Base-by-base conservation (phyloP, 1,140 invertebrate genomes). In the Micrasema minimum region DNA sequence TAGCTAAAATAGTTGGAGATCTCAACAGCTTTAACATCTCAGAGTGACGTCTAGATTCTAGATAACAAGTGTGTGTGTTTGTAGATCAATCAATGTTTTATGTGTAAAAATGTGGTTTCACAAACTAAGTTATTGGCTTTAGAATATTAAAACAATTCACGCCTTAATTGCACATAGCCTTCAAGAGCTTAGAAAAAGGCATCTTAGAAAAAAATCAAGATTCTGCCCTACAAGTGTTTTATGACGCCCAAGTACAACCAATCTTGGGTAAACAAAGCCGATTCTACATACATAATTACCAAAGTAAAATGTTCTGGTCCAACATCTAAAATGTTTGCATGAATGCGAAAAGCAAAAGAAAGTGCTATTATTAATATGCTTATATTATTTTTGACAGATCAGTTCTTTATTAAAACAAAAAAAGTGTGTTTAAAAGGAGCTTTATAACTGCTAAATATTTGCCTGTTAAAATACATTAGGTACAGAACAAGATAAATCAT, bases 1-100 rank as follows among this genome's bases (percentile, higher is more conserved):
- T 62, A 38, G 11, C 6, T 59, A 59, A 20, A 23, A 57, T 16
- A 57, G 26, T 38, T 57, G 31, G n/a, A 16, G 14, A 37, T 37
- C n/a, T 18, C 20, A 22, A 62, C 38, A 43, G 11, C 18, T 38
- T 18, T 9, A 64, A 43, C 16, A 9, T 51, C 26, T 22, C 50
- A 18, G 18, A 3, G 26, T 12, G 50, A 51, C 5, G n/a, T n/a
- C 37, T 23, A 35, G 9, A 57, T 3, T 51, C 48, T 51, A 51
- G 31, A 57, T 18, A n/a, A n/a, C 16, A 16, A 23, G 20, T 35
- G 20, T 57, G 14, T 37, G 37, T 37, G 53, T 16, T 18, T 57
- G 53, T 57, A 57, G 53, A 14, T 51, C 20, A 20, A 20, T 57
- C 53, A 14, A 18, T 57, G 53, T 57, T 26, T 57, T n/a, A n/a